A percentile compares a stretch with the other conserved stretches of the same genome.
phyloP scores from a whole-genome alignment of 2,113 vertebrate genomes.

The Dicentrarchus labrax region DNA sequence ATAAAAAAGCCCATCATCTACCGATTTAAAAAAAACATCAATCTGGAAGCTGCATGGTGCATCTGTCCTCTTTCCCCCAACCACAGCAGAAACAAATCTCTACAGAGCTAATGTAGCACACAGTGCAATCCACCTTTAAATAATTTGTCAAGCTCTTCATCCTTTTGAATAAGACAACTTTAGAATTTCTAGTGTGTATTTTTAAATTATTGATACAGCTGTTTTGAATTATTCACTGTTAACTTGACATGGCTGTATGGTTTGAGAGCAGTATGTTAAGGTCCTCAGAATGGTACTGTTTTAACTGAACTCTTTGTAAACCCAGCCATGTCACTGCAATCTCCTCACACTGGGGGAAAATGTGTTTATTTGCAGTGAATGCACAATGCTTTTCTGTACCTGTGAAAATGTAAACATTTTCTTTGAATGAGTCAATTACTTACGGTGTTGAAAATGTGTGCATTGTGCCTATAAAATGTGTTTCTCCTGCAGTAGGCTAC shows the following conservation, averaged over 20 bases:
- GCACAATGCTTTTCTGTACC: background rate
- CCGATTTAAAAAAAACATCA: background rate
- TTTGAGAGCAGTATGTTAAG: conserved; percentile 7
- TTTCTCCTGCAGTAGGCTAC: too few species aligned
- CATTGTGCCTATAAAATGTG: too few species aligned
- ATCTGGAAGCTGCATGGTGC: background rate
- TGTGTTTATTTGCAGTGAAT: background rate
- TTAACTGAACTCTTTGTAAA: background rate
- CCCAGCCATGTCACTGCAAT: background rate
- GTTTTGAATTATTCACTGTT: conserved; percentile 51
- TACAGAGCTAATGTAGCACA: conserved; percentile 28
- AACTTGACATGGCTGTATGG: conserved; percentile 14
- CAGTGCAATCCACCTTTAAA: conserved; percentile 28
- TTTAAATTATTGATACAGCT: conserved; percentile 33
- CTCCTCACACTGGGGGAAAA: background rate
- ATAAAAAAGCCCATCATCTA: background rate
- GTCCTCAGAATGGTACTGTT: background rate
- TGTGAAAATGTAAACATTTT: background rate
- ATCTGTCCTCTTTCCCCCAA: background rate
- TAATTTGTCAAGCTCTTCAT: conserved; percentile 32
- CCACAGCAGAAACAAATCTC: conserved; percentile 18
- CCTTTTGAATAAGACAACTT: conserved; percentile 23
- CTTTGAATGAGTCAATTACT: too few species aligned
- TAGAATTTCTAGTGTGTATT: conserved; percentile 19
- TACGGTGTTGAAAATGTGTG: too few species aligned